These are phyloP conservation scores for Poeciliopsis infans DNA, from an alignment of 2,797 vertebrate genomes.

Conservation along the genomic window DNA sequence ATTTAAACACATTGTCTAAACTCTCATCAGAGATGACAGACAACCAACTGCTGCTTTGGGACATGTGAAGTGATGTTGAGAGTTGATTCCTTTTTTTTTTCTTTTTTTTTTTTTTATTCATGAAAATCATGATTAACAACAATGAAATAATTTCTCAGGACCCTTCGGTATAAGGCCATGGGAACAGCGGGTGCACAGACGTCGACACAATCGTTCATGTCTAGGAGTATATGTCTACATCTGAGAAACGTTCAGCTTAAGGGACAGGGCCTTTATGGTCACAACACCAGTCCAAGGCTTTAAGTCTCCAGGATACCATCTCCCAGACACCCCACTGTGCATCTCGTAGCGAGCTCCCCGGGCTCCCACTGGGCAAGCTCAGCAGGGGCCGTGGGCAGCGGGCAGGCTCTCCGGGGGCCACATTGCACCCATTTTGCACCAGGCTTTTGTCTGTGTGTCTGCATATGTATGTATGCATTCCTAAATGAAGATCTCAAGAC, in stretches of 20 bases:
- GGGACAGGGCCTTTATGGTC: constrained; percentile 71
- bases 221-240: constrained; percentile 53
- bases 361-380: constrained; percentile 75
- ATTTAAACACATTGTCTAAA: constrained; percentile 27
- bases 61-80: constrained; percentile 35
- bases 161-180: constrained; percentile 73
- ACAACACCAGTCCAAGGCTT: constrained; percentile 57
- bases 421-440: constrained; percentile 58
- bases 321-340: constrained; percentile 74
- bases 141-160: constrained; percentile 74
- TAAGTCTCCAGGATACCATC: constrained; percentile 65
- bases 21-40: constrained; percentile 41
- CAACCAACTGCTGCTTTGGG: constrained; percentile 30
- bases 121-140: constrained; percentile 62
- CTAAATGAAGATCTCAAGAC: constrained; percentile 31
- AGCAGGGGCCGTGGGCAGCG: constrained; percentile 62
- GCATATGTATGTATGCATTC: constrained; percentile 18
- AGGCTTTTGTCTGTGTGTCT: constrained; percentile 59
- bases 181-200: constrained; percentile 65
- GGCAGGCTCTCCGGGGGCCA: constrained; percentile 51
- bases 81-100: constrained; percentile 20
- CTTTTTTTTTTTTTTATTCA: constrained; percentile 28
- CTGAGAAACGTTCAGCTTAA: constrained; percentile 62
- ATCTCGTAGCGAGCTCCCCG: constrained; percentile 42
- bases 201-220: constrained; percentile 68